Base-by-base conservation (phyloP, 2,113 vertebrate genomes). In the human region DNA sequence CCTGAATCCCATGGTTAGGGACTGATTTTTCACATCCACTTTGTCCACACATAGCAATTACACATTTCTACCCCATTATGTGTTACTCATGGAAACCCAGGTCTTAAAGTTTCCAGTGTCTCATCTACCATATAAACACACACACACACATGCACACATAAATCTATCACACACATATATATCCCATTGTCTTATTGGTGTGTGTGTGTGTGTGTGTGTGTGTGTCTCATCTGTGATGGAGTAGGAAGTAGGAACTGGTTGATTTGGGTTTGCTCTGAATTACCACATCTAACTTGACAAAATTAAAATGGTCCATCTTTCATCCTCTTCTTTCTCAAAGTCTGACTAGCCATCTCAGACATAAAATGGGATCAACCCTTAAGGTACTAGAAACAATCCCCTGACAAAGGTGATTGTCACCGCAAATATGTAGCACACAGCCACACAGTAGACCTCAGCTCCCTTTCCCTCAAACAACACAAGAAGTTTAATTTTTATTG, bases 301-400 rank as follows among this genome's bases (percentile, higher is more conserved):
- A 91, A 84, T 96, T n/a, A 93, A 83, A 81, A 79, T 61, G 68
- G 70, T 84, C 27, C 23, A 57, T 55, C 23, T 70, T 94, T 95
- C 76, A 70, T 73, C 52, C 14, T 78, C 35, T 94, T 84, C 25
- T 17, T 83, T 94, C 55, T 85, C 52, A 9, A 79, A 92, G 23
- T 72, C 64, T 73, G n/a, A 88, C 3, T 45, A 52, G 12, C 25
- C 11, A 22, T 64, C 38, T 95, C 64, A 96, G 30, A 78, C 35
- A 59, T 45, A 87, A 90, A 81, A 66, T 50, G 40, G 70, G 88
- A 64, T 64, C 17, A 14, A 57, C 20, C 30, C 12, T 57, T 64
- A 79, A 89, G 45, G 59, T 78, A 61, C 55, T 25, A 76, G 80
- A 59, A 68, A 66, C 27, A 84, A 35, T 81, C 79, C 16, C 1